These are phyloP conservation scores for Lophius americanus DNA, from an alignment of 2,797 vertebrate species.

Conservation along the genomic window DNA sequence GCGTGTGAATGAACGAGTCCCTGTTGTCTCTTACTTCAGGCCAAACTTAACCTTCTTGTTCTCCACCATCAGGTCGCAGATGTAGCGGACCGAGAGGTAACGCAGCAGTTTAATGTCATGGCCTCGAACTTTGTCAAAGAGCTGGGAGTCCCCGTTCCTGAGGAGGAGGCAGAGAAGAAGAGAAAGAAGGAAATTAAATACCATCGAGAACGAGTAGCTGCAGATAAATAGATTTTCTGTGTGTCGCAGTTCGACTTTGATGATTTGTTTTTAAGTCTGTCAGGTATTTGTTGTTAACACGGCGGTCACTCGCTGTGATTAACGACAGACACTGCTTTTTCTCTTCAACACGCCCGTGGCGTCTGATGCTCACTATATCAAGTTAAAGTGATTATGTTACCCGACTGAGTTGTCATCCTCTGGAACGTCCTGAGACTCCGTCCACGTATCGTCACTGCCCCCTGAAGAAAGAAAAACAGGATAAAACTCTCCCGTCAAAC, in stretches of 20 bases:
- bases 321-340: background rate
- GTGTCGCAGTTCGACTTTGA: too few species aligned
- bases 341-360: background rate
- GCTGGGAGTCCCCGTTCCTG: constrained; percentile 94
- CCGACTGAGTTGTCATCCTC: constrained; percentile 89
- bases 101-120: constrained; percentile 96
- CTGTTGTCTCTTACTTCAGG: constrained; percentile 88
- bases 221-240: background rate
- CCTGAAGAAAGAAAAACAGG: constrained; percentile 74
- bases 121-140: constrained; percentile 97
- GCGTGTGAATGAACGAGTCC: constrained; percentile 7
- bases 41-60: constrained; percentile 99
- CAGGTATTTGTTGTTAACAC: too few species aligned
- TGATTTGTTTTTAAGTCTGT: background rate
- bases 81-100: constrained; percentile 94
- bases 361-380: background rate
- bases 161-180: background rate
- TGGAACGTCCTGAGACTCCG: constrained; percentile 88
- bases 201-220: background rate
- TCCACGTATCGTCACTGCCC: constrained; percentile 90
- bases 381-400: constrained; percentile 67
- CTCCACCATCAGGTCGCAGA: constrained; percentile 99
- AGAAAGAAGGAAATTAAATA: background rate
- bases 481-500: background rate
- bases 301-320: background rate